Base-by-base conservation (phyloP, 2,888 invertebrate genomes). In the Stenchaetothrips biformis region DNA sequence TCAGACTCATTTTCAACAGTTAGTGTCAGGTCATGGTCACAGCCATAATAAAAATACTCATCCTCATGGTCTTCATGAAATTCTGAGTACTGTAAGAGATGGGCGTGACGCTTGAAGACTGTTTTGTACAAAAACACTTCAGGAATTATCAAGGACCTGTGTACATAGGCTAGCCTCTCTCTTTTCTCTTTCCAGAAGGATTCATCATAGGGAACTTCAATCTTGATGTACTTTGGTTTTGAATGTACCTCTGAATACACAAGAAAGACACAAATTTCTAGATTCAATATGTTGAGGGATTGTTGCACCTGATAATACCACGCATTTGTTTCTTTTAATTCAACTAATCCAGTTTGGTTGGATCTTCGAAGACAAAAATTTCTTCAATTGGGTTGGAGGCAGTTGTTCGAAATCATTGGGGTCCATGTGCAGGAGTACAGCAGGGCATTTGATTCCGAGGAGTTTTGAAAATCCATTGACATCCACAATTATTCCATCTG, bases 261-360 rank as follows among this genome's bases (percentile, higher is more conserved):
- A 13, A 62, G 13, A 62, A 62, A 62, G 18, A 16, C 18, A 62
- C 62, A 62, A 9, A 16, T 62, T 6, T 62, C 62, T 16, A 62
- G 18, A 18, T 62, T 62, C 18, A 62, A 18, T 6, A 62, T 62
- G 18, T 62, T 18, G 9, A 62, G 18, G 9, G 62, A 62, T 62
- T 62, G 62, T n/a, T 79, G 79, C 9, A 79, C 62, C n/a, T 79
- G 79, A 48, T 79, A 79, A 59, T 53, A 79, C 37, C 67, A 79
- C 25, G 21, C 3, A 21, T 79, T 62, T 7, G 25, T 16, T 62
- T 21, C 16, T 25, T 62, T 79, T 7, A 79, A 21, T 8, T 37
- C 21, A 18, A 59, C 21, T 16, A 62, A 7, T 9, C 62, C 62
- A 18, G 37, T 79, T 18, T 62, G 13, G 6, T 62, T 62, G 9